phyloP scores from a whole-genome alignment of 2,113 vertebrate species.

The Pitta sordida region DNA sequence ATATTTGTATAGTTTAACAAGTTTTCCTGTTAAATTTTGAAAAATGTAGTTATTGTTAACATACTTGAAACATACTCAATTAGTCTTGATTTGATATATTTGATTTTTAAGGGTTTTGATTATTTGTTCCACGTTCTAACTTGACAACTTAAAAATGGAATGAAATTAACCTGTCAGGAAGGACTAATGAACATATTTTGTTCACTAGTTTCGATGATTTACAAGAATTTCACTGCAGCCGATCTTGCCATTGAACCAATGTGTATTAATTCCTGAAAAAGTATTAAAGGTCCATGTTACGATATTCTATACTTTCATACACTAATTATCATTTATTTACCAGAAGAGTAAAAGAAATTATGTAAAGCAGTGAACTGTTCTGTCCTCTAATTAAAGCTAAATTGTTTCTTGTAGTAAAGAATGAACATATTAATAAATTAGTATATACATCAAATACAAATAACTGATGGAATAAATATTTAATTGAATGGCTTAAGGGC shows the following conservation, averaged over 20 bases:
- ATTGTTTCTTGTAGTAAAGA: not conserved
- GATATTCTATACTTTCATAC: not conserved
- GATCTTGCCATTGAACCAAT: slow-evolving; percentile 4
- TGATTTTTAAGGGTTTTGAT: slow-evolving; percentile 71
- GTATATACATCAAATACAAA: not conserved
- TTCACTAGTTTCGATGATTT: slow-evolving; percentile 54
- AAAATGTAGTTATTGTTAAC: slow-evolving; percentile 66
- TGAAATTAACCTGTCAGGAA: slow-evolving; percentile 68
- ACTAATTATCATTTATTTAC: slow-evolving; percentile 28
- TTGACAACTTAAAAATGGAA: slow-evolving; percentile 65
- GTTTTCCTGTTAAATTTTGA: slow-evolving; percentile 61
- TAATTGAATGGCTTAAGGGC: not conserved
- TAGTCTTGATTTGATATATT: slow-evolving; percentile 66
- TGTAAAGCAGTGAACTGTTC: not conserved
- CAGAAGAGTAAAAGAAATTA: not conserved
- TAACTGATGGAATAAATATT: not conserved
- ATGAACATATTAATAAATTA: not conserved
- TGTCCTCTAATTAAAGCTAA: not conserved
- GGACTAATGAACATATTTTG: slow-evolving; percentile 68
- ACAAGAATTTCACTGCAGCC: slow-evolving; percentile 19
- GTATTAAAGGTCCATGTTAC: slow-evolving; percentile 10
- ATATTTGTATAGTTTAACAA: slow-evolving; percentile 62
- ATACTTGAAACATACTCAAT: slow-evolving; percentile 54
- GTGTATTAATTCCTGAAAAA: slow-evolving; percentile 48
- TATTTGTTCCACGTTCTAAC: slow-evolving; percentile 67